Conservation (phyloP, 2,888 invertebrate species). For the Pristionchus exspectatus region DNA sequence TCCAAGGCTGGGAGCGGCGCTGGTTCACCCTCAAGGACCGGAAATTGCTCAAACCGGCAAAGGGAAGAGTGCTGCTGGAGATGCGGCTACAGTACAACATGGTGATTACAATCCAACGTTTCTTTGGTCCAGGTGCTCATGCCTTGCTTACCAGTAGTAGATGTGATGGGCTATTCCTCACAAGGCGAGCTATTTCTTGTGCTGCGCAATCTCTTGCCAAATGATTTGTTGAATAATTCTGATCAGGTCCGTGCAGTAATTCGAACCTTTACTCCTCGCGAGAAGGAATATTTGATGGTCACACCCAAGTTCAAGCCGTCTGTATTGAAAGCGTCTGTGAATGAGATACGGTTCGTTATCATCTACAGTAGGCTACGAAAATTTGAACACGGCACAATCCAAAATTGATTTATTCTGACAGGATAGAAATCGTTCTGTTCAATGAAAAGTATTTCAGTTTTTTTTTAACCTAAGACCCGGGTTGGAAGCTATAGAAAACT, state of each 20-base stretch:
- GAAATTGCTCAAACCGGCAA: slow-evolving; percentile 84
- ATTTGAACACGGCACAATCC: too few species aligned
- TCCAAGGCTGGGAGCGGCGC: slow-evolving; percentile 91
- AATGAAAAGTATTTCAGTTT: too few species aligned
- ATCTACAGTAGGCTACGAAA: neutral
- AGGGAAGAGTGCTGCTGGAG: slow-evolving; percentile 87
- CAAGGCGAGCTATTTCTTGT: too few species aligned
- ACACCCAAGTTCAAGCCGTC: slow-evolving; percentile 54
- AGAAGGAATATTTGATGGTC: slow-evolving; percentile 89
- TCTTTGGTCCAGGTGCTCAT: too few species aligned
- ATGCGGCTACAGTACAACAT: slow-evolving; percentile 94
- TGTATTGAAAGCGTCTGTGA: slow-evolving; percentile 48
- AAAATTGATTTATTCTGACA: too few species aligned
- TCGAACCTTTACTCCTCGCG: slow-evolving; percentile 93
- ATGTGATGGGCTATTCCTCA: too few species aligned
- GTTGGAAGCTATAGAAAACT: neutral
- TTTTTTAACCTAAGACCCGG: too few species aligned
- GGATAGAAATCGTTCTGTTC: too few species aligned
- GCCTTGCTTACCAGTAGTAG: too few species aligned
- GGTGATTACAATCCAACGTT: slow-evolving; percentile 79
- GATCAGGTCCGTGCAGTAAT: slow-evolving; percentile 89
- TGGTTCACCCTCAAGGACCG: slow-evolving; percentile 98
- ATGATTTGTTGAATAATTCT: too few species aligned
- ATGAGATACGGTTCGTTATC: slow-evolving; percentile 43
- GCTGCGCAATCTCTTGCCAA: too few species aligned